Base-by-base conservation (phyloP, 2,888 invertebrate genomes). In the Sacculina carcini region DNA sequence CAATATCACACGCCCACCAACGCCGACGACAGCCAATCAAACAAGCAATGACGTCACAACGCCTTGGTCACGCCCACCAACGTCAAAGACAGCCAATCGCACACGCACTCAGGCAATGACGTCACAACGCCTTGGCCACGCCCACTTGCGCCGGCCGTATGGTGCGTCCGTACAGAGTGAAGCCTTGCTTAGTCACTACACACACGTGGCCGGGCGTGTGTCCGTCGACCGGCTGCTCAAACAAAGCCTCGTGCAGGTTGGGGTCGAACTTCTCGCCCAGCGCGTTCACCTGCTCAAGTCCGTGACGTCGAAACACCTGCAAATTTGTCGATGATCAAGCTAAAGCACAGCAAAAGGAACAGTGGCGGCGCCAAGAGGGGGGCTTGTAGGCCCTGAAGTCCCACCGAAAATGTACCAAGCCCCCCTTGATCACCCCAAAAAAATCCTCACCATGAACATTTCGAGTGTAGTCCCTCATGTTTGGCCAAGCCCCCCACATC, bases 61-160 rank as follows among this genome's bases (percentile, higher is more conserved):
- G 39, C 54, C 67, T 86, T 87, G 39, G 86, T 79, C n/a, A n/a
- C n/a, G n/a, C n/a, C n/a, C n/a, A n/a, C n/a, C n/a, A n/a, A n/a
- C n/a, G n/a, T n/a, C n/a, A n/a, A n/a, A n/a, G n/a, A n/a, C n/a
- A n/a, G n/a, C n/a, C n/a, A n/a, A n/a, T n/a, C n/a, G n/a, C n/a
- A n/a, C n/a, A n/a, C n/a, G n/a, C n/a, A n/a, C n/a, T n/a, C n/a
- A n/a, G n/a, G n/a, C 42, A n/a, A 12, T 42, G n/a, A n/a, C n/a
- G n/a, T n/a, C n/a, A n/a, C n/a, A n/a, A n/a, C 23, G 39, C 54
- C 67, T 86, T 87, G 39, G 86, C 79, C 19, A 99, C 94, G 19
- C 96, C 98, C 26, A 99, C 98, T 38, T 92, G 69, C 3, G 98
- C 96, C 36, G 98, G 92, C 58, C 98, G 72, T 60, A 99, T 78